Percentiles rank a stretch among this genome's conserved stretches.
These are phyloP conservation scores for Potamarius usumacintae DNA, from an alignment of 2,113 vertebrate genomes.

Conservation along the genomic window DNA sequence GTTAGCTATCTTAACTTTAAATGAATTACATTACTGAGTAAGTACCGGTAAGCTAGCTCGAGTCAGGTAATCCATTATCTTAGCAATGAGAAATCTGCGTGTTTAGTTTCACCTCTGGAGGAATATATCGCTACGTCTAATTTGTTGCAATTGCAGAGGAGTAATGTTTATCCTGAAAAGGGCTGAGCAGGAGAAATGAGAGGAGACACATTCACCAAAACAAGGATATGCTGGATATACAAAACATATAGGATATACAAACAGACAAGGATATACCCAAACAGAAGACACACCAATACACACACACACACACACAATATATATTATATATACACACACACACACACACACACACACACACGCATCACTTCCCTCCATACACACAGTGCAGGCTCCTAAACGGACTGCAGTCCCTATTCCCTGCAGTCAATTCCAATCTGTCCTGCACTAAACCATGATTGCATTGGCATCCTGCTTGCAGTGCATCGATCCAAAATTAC, in stretches of 20 bases:
- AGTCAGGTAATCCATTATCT: neutral
- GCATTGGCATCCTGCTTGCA: constrained; percentile 23
- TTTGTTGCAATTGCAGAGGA: neutral
- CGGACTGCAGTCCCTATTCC: neutral
- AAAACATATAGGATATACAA: too few species aligned
- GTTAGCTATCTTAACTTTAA: neutral
- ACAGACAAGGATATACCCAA: too few species aligned
- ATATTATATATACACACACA: too few species aligned
- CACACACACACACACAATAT: too few species aligned
- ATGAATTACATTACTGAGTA: neutral
- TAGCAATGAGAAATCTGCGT: neutral
- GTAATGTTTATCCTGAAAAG: neutral
- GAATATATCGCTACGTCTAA: neutral
- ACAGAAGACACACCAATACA: neutral
- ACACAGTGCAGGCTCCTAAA: constrained; percentile 10
- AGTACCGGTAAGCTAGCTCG: neutral
- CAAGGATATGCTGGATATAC: neutral
- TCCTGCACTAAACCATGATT: constrained; percentile 18
- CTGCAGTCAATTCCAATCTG: constrained; percentile 25
- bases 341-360: constrained; percentile 24
- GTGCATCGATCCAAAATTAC: constrained; percentile 26
- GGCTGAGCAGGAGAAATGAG: neutral
- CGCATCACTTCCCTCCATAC: neutral
- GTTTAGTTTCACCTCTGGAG: neutral
- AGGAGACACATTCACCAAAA: neutral